Conservation (phyloP, 2,113 vertebrate species). For the Tychaedon coryphoeus region DNA sequence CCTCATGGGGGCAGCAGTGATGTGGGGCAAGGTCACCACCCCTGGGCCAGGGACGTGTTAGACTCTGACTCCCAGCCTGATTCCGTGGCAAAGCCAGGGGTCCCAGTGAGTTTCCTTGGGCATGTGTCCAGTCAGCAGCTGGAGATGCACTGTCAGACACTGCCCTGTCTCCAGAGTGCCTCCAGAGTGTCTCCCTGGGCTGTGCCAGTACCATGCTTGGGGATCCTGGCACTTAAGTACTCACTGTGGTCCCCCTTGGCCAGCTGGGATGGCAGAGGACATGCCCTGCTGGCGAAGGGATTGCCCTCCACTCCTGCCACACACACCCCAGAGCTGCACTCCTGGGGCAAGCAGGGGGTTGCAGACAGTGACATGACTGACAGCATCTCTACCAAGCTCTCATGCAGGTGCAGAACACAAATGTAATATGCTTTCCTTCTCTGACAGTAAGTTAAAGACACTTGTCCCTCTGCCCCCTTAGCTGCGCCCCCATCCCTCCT, state of each 20-base stretch:
- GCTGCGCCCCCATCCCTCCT: not conserved
- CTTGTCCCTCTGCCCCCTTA: not conserved
- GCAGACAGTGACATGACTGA: not conserved
- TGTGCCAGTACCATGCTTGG: not conserved
- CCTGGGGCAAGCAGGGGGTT: not conserved
- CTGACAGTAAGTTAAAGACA: not conserved
- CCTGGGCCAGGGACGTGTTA: fast-evolving
- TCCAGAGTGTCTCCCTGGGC: not conserved
- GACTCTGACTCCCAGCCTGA: not conserved
- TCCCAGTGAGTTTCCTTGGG: not conserved
- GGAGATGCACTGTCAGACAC: fast-evolving
- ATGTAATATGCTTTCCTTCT: not conserved
- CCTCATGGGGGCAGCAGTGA: fast-evolving
- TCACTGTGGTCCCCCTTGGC: not conserved
- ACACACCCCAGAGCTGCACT: not conserved
- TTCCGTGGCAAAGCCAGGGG: not conserved
- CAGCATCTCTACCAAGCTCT: not conserved
- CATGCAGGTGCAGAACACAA: not conserved
- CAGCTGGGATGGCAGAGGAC: not conserved
- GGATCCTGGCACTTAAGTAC: not conserved
- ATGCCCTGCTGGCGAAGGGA: fast-evolving
- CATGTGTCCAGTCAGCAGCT: fast-evolving
- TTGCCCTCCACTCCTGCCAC: not conserved
- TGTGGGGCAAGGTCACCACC: not conserved
- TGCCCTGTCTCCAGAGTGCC: not conserved